Evolutionary conservation across 1,140 invertebrate species (phyloP).

Genomic region (Drosophila virilis): DNA sequence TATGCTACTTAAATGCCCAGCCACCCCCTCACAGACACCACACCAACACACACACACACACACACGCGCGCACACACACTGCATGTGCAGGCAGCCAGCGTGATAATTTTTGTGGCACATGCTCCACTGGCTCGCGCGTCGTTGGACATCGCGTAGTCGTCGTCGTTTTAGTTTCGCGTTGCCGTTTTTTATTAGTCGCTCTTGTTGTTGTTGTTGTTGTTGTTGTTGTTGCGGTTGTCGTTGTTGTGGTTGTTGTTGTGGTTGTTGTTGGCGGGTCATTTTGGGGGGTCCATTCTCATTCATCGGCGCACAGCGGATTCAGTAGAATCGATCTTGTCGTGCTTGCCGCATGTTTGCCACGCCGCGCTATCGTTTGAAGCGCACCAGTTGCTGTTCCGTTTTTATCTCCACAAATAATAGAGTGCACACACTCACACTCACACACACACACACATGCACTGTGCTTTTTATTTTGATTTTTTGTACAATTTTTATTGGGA

Average conservation of each 20-base stretch:
- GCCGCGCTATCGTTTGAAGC: constrained; percentile 31
- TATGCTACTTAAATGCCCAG: neutral
- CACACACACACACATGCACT: neutral
- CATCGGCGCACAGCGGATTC: constrained; percentile 54
- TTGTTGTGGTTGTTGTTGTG: constrained; percentile 13
- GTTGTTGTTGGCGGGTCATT: constrained; percentile 32
- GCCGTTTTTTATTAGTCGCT: constrained; percentile 47
- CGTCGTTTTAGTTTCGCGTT: constrained; percentile 40
- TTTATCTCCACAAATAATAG: constrained; percentile 19
- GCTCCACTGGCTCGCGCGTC: constrained; percentile 38
- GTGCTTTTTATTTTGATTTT: neutral
- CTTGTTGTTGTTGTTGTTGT: no score
- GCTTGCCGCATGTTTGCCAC: constrained; percentile 62
- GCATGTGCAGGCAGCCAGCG: constrained; percentile 28
- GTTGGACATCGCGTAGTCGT: constrained; percentile 39
- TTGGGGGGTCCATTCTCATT: constrained; percentile 41
- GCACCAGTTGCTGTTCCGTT: constrained; percentile 11
- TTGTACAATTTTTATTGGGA: neutral
- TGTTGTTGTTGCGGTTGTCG: constrained; percentile 6
- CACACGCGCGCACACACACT: neutral
- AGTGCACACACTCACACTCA: neutral
- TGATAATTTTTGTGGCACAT: constrained; percentile 59
- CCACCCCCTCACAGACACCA: neutral
- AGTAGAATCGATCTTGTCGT: constrained; percentile 84
- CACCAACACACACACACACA: constrained; percentile 5